These are phyloP conservation scores for Clanis bilineata DNA, from an alignment of 2,888 invertebrate genomes.

Conservation along the genomic window DNA sequence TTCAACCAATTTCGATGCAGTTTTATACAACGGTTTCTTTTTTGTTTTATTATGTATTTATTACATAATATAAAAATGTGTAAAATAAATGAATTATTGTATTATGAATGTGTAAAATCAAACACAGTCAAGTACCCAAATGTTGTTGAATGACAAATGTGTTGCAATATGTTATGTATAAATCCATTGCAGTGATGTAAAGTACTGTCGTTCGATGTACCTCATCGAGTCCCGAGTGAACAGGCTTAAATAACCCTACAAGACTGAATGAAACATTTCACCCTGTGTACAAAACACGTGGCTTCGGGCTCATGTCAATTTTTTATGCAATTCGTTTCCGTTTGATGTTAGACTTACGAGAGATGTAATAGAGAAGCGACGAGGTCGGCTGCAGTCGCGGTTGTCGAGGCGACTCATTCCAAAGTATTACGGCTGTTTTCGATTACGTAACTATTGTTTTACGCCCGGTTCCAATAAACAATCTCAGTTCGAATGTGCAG, in stretches of 20 bases:
- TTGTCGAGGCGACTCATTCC: conserved; percentile 27
- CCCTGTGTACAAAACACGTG: conserved; percentile 57
- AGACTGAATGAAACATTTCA: conserved; percentile 77
- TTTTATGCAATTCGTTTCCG: conserved; percentile 45
- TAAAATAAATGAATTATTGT: too few species aligned
- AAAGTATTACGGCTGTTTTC: conserved; percentile 26
- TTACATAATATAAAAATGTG: too few species aligned
- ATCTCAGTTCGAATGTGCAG: too few species aligned
- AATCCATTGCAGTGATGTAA: conserved; percentile 65
- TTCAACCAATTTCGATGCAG: too few species aligned
- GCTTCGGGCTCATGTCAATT: conserved; percentile 72
- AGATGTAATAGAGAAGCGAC: conserved; percentile 38
- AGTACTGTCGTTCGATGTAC: conserved; percentile 64
- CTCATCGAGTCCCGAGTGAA: conserved; percentile 60
- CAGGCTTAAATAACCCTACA: conserved; percentile 62
- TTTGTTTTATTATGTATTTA: too few species aligned
- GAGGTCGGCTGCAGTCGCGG: conserved; percentile 20
- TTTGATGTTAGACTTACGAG: conserved; percentile 40
- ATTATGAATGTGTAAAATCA: too few species aligned
- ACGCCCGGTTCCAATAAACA: too few species aligned
- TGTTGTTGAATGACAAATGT: conserved; percentile 49
- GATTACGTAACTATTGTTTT: background rate
- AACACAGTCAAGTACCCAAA: too few species aligned
- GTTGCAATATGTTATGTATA: conserved; percentile 77
- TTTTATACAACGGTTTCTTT: too few species aligned